Evolutionary conservation across 2,113 vertebrate species (phyloP).

Genomic region (Butorides virescens): DNA sequence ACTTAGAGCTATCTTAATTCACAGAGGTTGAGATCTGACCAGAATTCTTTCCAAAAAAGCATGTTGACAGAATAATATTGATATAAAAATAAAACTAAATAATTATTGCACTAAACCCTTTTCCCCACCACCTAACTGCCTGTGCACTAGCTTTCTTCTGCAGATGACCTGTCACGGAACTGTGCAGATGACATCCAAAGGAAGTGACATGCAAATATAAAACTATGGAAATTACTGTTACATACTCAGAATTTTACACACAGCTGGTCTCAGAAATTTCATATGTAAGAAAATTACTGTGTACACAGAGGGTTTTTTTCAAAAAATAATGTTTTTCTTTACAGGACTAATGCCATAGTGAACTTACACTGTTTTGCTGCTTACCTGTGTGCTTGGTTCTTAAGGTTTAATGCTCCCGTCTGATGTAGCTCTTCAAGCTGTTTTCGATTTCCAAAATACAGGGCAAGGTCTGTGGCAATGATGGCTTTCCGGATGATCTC

Average conservation of each 20-base stretch:
- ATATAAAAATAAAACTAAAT: neutral
- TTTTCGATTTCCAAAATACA: constrained; percentile 97
- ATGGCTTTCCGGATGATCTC: constrained; percentile 99
- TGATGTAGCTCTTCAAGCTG: constrained; percentile 90
- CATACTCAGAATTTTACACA: neutral
- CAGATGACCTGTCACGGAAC: neutral
- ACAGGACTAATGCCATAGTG: neutral
- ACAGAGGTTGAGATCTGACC: neutral
- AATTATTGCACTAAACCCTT: neutral
- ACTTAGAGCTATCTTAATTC: neutral
- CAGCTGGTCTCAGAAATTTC: neutral
- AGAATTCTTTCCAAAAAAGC: neutral
- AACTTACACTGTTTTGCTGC: neutral
- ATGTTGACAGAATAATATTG: neutral
- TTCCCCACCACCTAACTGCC: neutral
- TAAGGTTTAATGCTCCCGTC: constrained; percentile 82
- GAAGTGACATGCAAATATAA: neutral
- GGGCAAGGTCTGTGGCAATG: constrained; percentile 95
- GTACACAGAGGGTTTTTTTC: neutral
- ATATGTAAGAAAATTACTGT: neutral
- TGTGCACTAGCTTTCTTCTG: neutral
- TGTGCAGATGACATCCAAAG: neutral
- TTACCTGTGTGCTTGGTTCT: constrained; percentile 93
- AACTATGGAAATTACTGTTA: neutral
- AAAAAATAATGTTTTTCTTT: neutral